A percentile compares a stretch with the other conserved stretches of the same genome.
Conservation (phyloP, 2,797 vertebrate species). For the Lycodopsis pacificus region DNA sequence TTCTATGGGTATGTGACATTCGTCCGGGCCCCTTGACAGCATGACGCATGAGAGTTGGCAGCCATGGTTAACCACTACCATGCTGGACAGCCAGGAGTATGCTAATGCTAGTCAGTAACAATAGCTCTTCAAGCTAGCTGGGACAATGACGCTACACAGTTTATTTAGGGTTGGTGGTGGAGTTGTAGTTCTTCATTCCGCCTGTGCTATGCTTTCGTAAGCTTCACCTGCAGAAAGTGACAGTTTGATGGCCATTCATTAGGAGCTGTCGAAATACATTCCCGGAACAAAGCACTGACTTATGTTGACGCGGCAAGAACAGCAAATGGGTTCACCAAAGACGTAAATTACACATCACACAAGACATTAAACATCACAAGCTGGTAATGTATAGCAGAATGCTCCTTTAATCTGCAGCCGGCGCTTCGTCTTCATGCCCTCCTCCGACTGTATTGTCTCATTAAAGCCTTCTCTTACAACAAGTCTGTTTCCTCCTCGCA, state of each 20-base stretch:
- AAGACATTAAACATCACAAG: conserved; percentile 23
- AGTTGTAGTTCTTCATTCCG: conserved; percentile 16
- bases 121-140: background rate
- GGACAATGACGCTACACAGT: background rate
- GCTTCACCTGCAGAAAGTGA: background rate
- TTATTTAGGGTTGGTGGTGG: background rate
- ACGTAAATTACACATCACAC: conserved; percentile 26
- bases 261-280: conserved; percentile 21
- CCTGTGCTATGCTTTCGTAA: background rate
- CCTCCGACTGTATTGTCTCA: conserved; percentile 23
- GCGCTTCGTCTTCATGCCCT: background rate
- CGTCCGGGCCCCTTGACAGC: background rate
- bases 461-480: conserved; percentile 23
- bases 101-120: background rate
- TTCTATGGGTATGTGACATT: background rate
- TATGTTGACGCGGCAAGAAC: conserved; percentile 18
- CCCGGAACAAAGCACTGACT: conserved; percentile 3
- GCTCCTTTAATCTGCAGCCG: conserved; percentile 23
- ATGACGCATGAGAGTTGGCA: conserved; percentile 10
- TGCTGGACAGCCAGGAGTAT: background rate
- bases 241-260: conserved; percentile 30
- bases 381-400: background rate
- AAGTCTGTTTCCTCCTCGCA: conserved; percentile 9
- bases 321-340: conserved; percentile 16
- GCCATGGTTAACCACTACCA: background rate